These are phyloP conservation scores for Piprites chloris DNA, from an alignment of 2,113 vertebrate species.

Conservation along the genomic window DNA sequence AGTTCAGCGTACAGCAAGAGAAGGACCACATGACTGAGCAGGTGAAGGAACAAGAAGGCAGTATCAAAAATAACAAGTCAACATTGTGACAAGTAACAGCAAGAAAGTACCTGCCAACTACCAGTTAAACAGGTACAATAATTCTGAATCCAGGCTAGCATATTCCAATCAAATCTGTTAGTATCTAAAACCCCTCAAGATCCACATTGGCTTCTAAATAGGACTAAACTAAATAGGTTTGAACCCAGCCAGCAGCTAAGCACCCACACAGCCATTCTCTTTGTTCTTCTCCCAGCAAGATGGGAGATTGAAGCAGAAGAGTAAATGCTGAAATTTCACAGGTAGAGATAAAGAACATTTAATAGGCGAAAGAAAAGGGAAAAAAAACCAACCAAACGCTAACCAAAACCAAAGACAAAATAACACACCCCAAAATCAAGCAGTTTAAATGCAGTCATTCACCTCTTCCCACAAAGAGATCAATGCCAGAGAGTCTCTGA, in stretches of 20 bases:
- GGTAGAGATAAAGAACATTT: neutral
- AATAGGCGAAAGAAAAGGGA: neutral
- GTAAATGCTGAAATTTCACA: neutral
- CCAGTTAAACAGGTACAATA: neutral
- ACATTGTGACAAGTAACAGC: neutral
- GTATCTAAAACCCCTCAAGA: neutral
- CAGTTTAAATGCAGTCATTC: neutral
- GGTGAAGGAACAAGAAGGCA: neutral
- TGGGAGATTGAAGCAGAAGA: neutral
- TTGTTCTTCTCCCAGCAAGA: neutral
- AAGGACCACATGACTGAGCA: accelerated
- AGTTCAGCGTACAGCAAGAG: neutral
- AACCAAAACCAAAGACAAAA: neutral
- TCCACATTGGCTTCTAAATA: neutral
- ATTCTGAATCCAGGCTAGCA: neutral
- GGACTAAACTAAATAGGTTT: too few species aligned
- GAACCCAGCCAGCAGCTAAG: neutral
- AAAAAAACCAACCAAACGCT: neutral
- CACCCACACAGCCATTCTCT: neutral
- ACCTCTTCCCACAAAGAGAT: neutral
- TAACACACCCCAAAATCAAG: neutral
- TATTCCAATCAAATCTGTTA: neutral
- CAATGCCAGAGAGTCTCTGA: neutral
- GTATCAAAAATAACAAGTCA: neutral
- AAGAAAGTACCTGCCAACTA: neutral